Evolutionary conservation across 1,140 invertebrate species (phyloP), one percentile per base, ranked within the genome.

Genomic region (Panonychus citri): DNA sequence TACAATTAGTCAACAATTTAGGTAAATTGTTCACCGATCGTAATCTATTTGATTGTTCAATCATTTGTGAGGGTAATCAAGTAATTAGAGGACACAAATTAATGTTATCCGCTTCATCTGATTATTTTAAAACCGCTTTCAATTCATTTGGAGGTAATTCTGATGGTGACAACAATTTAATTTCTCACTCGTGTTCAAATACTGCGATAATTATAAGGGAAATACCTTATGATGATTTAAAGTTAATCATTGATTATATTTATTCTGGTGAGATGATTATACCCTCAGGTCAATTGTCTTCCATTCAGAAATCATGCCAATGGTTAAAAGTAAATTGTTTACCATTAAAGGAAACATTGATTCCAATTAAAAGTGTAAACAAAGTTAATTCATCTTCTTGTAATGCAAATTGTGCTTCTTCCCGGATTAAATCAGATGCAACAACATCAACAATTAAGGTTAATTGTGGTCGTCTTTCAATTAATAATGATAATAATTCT

Each of bases 201-300:
- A 55, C 39, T 17, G 54, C 54, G 8, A 17, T 55, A 7, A 34
- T 88, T 70, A 73, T 88, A 62, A 85, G 85, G 73, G 84, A 88
- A 76, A 82, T 90, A 10, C 85, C 83, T 69, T 89, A 83, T 72
- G 79, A 81, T 70, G 83, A 88, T 73, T 69, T 90, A 59, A 80
- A 85, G 71, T 82, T 83, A 57, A 85, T 90, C 79, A 81, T 89
- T 77, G 83, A 87, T 68, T 89, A 89, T 64, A 89, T 90, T 83
- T 91, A 90, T 71, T 77, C 82, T 64, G 87, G 86, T 51, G 49
- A 51, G 24, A 24, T 51, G 13, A 21, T 51, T 17, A 24, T 51
- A 17, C 17, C 17, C 7, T 17, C 13, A 17, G 39, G n/a, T 25
- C 34, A 54, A 42, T 24, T 54, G 15, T 42, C 53, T 25, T 54